Percentiles rank a stretch among this genome's conserved stretches.
These are phyloP conservation scores for Cerastis leucographa DNA, from an alignment of 2,888 invertebrate genomes.

Conservation along the genomic window DNA sequence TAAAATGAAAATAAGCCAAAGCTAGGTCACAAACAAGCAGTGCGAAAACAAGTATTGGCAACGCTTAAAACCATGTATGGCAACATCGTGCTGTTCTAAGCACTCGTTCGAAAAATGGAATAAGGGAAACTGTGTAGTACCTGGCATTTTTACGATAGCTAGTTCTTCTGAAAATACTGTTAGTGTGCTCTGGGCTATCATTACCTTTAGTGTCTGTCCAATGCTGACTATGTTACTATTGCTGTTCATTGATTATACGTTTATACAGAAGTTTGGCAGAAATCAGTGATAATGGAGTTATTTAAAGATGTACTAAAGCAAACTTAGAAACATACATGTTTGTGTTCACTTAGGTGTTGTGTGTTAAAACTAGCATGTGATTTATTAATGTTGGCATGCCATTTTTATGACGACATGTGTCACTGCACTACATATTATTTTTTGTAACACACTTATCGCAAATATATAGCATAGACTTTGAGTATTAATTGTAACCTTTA, in stretches of 20 bases:
- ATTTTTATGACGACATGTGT: too few relatives aligned
- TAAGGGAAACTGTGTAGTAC: conserved; percentile 39
- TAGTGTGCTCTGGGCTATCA: conserved; percentile 2
- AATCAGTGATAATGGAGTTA: not conserved
- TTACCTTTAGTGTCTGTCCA: not conserved
- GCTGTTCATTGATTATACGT: not conserved
- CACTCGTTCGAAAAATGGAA: conserved; percentile 54
- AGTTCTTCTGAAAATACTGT: conserved; percentile 33
- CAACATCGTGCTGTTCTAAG: conserved; percentile 44
- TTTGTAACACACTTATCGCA: too few relatives aligned
- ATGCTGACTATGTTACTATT: not conserved
- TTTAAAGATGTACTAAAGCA: not conserved
- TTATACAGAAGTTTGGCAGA: not conserved
- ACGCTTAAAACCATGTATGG: conserved; percentile 52
- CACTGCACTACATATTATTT: too few relatives aligned
- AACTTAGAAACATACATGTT: too few relatives aligned
- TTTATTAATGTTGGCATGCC: too few relatives aligned
- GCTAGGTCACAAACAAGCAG: conserved; percentile 54
- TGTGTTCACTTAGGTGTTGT: too few relatives aligned
- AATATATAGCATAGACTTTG: too few relatives aligned
- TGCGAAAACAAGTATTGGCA: conserved; percentile 54
- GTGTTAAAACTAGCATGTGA: too few relatives aligned
- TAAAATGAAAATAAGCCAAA: conserved; percentile 37
- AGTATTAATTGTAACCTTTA: not conserved
- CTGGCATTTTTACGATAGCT: conserved; percentile 13